Base-by-base conservation (phyloP, 2,797 vertebrate genomes). In the Fundulus diaphanus region DNA sequence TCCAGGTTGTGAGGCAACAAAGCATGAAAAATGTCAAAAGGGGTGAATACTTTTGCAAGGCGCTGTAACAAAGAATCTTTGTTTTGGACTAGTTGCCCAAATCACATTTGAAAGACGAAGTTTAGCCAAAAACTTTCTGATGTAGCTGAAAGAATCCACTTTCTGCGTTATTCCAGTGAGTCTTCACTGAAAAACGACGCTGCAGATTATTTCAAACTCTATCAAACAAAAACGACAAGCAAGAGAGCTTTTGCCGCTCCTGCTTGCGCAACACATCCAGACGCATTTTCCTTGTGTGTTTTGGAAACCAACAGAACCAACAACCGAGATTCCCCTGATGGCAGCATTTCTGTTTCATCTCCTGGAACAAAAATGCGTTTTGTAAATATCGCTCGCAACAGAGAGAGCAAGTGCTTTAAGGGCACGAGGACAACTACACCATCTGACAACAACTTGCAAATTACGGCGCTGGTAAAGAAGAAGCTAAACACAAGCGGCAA, bases 361-460 rank as follows among this genome's bases (percentile, higher is more conserved):
- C 66, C 74, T 85, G 59, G 77, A 87, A 86, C 79, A 61, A 13
- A 80, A 89, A 87, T 85, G 46, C 46, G 42, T 74, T 75, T 33
- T 33, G 44, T 54, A 72, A 76, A 80, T 51, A 69, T 52, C 68
- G 27, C 48, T 16, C 54, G 54, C n/a, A 80, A 76, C 73, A 54
- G 37, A 65, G 35, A 16, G 42, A 82, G 77, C 59, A 20, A 63
- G 68, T 40, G 44, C 76, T 81, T 70, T 79, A 77, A 85, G 81
- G 71, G 52, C 73, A 73, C 49, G 1, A 22, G 27, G 57, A 82
- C 79, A 56, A 3, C 80, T 73, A 76, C 65, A 74, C 61, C 72
- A 18, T 90, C 86, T 87, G 82, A 90, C 82, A 83, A 49, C 29
- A 61, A 37, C 81, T 76, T 75, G 72, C 74, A 83, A 86, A 85